Evolutionary conservation across 2,113 vertebrate genomes (phyloP).

Genomic region (Podilymbus podiceps): DNA sequence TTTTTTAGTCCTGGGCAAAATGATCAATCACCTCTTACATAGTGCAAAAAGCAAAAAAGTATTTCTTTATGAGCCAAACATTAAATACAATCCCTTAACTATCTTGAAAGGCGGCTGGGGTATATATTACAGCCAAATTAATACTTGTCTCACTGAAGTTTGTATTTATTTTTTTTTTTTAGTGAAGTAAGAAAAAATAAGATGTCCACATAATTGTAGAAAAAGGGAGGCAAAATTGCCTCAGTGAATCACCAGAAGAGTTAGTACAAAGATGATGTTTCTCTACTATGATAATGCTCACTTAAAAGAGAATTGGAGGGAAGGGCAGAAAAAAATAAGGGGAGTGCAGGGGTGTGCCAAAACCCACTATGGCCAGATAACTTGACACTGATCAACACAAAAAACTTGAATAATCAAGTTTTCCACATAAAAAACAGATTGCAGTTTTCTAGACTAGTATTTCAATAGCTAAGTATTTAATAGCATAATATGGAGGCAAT

Average conservation of each 20-base stretch:
- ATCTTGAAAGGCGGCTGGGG: constrained; percentile 69
- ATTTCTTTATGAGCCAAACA: constrained; percentile 42
- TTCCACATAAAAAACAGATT: constrained; percentile 7
- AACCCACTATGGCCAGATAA: not conserved
- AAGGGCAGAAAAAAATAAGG: not conserved
- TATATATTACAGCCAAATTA: constrained; percentile 72
- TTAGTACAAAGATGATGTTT: constrained; percentile 41
- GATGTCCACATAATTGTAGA: constrained; percentile 44
- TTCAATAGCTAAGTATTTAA: constrained; percentile 32
- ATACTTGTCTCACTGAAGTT: not conserved
- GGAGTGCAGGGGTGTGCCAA: not conserved
- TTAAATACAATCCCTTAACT: constrained; percentile 62
- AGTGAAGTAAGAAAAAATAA: constrained; percentile 33
- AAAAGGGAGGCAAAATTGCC: constrained; percentile 57
- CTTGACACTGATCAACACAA: constrained; percentile 28
- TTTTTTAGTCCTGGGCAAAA: constrained; percentile 48
- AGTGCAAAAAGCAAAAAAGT: constrained; percentile 66
- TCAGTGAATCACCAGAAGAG: constrained; percentile 43
- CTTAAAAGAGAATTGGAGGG: not conserved
- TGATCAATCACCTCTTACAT: constrained; percentile 21
- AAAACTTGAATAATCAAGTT: constrained; percentile 25
- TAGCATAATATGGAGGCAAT: constrained; percentile 23
- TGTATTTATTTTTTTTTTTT: constrained; percentile 5
- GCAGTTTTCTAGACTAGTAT: constrained; percentile 46
- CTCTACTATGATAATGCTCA: not conserved